Base-by-base conservation (phyloP, 2,113 vertebrate genomes). In the Aepyceros melampus region DNA sequence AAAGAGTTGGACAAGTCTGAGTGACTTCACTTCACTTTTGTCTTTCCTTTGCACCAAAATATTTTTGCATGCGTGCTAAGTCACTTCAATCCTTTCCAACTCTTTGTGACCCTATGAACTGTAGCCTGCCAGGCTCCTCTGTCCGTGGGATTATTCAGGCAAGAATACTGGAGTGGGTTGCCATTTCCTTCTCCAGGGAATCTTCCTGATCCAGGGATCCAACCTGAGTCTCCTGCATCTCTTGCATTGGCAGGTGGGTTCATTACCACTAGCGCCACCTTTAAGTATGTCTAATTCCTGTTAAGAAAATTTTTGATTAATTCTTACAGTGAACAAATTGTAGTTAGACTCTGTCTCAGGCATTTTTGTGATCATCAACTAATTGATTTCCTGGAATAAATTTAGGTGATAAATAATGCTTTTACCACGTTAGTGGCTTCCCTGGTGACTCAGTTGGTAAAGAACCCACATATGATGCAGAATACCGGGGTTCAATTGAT, bases 231-330 rank as follows among this genome's bases (percentile, higher is more conserved):
- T 36, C 33, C 33, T 36, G 16, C 8, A 11, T 67, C 33, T 67
- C 33, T 17, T 36, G 64, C 33, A 67, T 36, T 67, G 17, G 8
- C 33, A 36, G 33, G 33, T 2, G 8, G 33, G 2, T n/a, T 67
- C 64, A 36, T 67, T 10, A 36, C 33, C 16, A 67, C 64, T 10
- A 67, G 33, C 4, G 2, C 60, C 60, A 33, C 31, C 31, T 64
- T 33, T 56, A 84, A 89, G 10, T 82, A 43, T 43, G 43, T 43
- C 43, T 43, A 53, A 87, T 31, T 86, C 84, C n/a, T 93, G 9
- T 53, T 43, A 85, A 71, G 55, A 97, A n/a, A 89, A 74, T 9
- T 91, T 94, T 45, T 96, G 45, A 36, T 31, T 43, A 92, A 25
- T 81, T 95, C 64, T 87, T 96, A 36, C 31, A 85, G 25, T 60